Evolutionary conservation across 2,797 vertebrate species (phyloP).

Genomic region (Pristis pectinata): DNA sequence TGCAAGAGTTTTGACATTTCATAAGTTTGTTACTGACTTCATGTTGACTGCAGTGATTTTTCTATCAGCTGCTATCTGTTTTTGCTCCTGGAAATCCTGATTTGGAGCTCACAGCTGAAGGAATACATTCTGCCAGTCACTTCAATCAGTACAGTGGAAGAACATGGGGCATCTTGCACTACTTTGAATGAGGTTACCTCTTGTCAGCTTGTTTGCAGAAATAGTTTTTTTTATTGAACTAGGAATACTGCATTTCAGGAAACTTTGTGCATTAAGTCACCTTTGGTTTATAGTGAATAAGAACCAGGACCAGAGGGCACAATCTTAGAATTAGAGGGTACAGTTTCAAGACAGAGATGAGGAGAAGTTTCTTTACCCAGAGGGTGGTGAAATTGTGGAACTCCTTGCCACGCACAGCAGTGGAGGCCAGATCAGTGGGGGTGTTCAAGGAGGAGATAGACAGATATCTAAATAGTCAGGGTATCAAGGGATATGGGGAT

Average conservation of each 20-base stretch:
- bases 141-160: background rate
- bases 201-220: background rate
- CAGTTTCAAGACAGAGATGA: no score
- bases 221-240: background rate
- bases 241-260: background rate
- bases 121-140: background rate
- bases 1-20: background rate
- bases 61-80: background rate
- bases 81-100: background rate
- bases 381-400: no score
- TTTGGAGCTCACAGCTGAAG: background rate
- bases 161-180: background rate
- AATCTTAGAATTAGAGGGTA: no score
- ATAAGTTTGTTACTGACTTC: background rate
- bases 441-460: no score
- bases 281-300: background rate
- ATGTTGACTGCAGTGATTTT: background rate
- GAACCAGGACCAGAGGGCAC: no score
- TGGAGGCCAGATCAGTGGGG: no score
- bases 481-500: no score
- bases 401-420: no score
- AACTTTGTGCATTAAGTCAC: background rate
- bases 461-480: no score
- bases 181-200: background rate
- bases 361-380: no score